Base-by-base conservation (phyloP, 1,140 invertebrate genomes). In the Hormaphis cornu region DNA sequence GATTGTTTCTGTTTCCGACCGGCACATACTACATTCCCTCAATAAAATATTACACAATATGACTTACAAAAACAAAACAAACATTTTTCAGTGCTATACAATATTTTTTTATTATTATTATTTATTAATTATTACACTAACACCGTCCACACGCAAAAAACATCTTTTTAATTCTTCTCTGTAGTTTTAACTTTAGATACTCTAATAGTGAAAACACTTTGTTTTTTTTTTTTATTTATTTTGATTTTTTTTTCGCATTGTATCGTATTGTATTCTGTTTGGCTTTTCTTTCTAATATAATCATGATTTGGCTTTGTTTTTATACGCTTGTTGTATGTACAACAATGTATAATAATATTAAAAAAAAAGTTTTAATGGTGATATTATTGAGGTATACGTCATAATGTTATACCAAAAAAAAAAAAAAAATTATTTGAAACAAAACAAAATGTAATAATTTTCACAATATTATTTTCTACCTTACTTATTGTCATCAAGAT, bases 221-320 rank as follows among this genome's bases (percentile, higher is more conserved):
- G 20, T 66, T 66, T 44, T 46, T 63, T 26, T 28, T 63, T 48
- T 18, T 46, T 40, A 42, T 46, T 44, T 26, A 44, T 44, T 2
- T 59, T 59, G 30, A 40, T 40, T 28, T 63, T 28, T 46, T 46
- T 61, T 63, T 30, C 33, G 12, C 20, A 35, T 28, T 35, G 61
- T n/a, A 66, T 33, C 50, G 28, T 66, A 66, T 58, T 58, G 54
- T 58, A 40, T 58, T 58, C 37, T 9, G 37, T n/a, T n/a, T 48
- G 33, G 61, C 61, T 66, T 66, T 50, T 14, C 44, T 35, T 66
- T 58, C 5, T 35, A 22, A 48, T 66, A 30, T 66, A 22, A 35
- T 66, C 50, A 30, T n/a, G 26, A 44, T 44, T 66, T 66, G 48
- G 61, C 33, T 66, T n/a, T n/a, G n/a, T n/a, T n/a, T n/a, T n/a